Percentiles rank a stretch among this genome's conserved stretches.
Evolutionary conservation across 2,888 invertebrate genomes (phyloP).

Genomic region (Timema cristinae): DNA sequence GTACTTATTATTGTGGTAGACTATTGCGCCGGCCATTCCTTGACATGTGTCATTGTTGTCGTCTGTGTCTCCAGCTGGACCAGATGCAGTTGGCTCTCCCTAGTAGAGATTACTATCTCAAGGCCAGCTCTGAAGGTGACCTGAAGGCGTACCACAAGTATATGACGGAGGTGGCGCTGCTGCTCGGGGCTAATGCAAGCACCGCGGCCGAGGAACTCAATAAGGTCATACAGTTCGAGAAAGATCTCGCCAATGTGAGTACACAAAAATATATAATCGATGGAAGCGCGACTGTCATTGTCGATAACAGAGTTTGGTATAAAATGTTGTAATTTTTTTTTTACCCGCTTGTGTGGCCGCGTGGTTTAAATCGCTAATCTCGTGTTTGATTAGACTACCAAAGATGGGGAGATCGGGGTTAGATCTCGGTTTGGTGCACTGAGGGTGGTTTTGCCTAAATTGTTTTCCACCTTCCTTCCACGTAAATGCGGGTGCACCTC

Average conservation of each 20-base stretch:
- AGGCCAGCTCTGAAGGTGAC: constrained; percentile 65
- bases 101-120: constrained; percentile 78
- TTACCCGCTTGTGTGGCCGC: not conserved
- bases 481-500: too few relatives aligned
- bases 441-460: too few relatives aligned
- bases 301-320: too few relatives aligned
- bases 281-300: too few relatives aligned
- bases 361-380: too few relatives aligned
- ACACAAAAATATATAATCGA: not conserved
- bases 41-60: too few relatives aligned
- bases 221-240: constrained; percentile 73
- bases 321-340: not conserved
- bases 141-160: constrained; percentile 74
- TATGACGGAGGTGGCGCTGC: constrained; percentile 73
- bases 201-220: constrained; percentile 64
- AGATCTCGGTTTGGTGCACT: too few relatives aligned
- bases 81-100: constrained; percentile 75
- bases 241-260: constrained; percentile 72
- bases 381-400: too few relatives aligned
- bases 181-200: constrained; percentile 67
- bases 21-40: too few relatives aligned
- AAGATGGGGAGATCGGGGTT: too few relatives aligned
- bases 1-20: too few relatives aligned
- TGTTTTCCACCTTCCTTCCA: too few relatives aligned
- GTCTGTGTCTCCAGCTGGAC: constrained; percentile 55